Conservation (phyloP, 2,888 invertebrate species). For the Lepidochrysops patricia region DNA sequence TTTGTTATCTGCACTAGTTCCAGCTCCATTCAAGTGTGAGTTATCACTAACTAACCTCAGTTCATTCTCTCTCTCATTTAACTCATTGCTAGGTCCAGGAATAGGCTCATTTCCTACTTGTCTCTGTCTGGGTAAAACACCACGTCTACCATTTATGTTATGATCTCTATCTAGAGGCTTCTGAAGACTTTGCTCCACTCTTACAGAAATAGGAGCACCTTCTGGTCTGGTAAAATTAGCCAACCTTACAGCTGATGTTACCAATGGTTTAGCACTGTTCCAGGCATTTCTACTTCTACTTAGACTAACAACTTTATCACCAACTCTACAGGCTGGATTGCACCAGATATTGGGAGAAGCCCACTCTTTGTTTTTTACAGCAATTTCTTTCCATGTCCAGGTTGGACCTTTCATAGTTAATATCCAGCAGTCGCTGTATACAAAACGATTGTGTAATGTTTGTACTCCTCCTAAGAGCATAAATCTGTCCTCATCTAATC, state of each 20-base stretch:
- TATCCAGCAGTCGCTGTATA: slow-evolving; percentile 94
- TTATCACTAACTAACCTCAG: slow-evolving; percentile 34
- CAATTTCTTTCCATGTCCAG: slow-evolving; percentile 85
- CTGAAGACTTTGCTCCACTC: slow-evolving; percentile 63
- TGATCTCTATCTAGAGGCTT: slow-evolving; percentile 78
- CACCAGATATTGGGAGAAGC: slow-evolving; percentile 93
- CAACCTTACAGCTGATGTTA: slow-evolving; percentile 72
- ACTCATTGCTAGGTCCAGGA: slow-evolving; percentile 63
- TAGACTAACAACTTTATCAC: slow-evolving; percentile 84
- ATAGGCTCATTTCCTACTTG: slow-evolving; percentile 46
- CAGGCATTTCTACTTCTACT: slow-evolving; percentile 75
- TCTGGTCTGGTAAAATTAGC: slow-evolving; percentile 52
- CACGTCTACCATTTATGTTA: slow-evolving; percentile 82
- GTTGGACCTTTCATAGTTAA: slow-evolving; percentile 82
- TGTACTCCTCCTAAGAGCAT: slow-evolving; percentile 91
- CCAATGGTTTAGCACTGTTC: slow-evolving; percentile 69
- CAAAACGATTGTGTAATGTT: slow-evolving; percentile 82
- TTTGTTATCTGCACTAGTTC: slow-evolving; percentile 39
- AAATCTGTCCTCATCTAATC: slow-evolving; percentile 83
- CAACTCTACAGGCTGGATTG: slow-evolving; percentile 89
- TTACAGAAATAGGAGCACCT: slow-evolving; percentile 63
- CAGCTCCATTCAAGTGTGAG: slow-evolving; percentile 30
- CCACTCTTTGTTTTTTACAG: slow-evolving; percentile 83
- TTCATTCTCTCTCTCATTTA: slow-evolving; percentile 29
- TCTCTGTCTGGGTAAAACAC: slow-evolving; percentile 64